These are phyloP conservation scores for Autographa pulchrina DNA, from an alignment of 2,888 invertebrate genomes.

Conservation along the genomic window DNA sequence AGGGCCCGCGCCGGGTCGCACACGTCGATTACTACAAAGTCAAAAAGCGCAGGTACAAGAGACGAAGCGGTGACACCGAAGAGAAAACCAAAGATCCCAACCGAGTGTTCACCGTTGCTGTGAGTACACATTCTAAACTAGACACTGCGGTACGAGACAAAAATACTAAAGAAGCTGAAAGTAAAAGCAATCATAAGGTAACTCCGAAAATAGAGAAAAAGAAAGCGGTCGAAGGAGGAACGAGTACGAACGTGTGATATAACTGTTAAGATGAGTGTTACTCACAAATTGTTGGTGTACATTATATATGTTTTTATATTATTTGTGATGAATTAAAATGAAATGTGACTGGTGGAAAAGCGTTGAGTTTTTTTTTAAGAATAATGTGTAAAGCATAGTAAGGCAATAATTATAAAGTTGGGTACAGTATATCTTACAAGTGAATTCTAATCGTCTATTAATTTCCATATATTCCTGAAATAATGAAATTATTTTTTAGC, in stretches of 20 bases:
- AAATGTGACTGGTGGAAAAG: conserved; percentile 11
- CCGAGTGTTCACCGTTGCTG: conserved; percentile 21
- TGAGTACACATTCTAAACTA: background rate
- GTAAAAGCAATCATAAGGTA: conserved; percentile 3
- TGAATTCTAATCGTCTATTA: background rate
- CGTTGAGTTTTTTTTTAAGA: conserved; percentile 18
- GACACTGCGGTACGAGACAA: background rate
- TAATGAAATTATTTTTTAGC: too few relatives aligned
- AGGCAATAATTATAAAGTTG: too few relatives aligned
- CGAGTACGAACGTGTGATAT: background rate
- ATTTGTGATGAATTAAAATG: conserved; percentile 18
- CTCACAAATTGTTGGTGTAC: conserved; percentile 14
- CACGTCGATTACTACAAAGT: conserved; percentile 43
- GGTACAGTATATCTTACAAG: background rate
- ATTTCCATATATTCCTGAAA: too few relatives aligned
- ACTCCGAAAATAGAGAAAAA: conserved; percentile 18
- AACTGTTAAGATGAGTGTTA: conserved; percentile 7
- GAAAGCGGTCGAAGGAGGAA: background rate
- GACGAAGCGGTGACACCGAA: conserved; percentile 2
- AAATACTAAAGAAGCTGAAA: background rate
- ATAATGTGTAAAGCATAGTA: background rate
- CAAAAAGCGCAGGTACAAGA: conserved; percentile 13
- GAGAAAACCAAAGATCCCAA: background rate
- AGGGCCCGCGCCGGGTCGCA: conserved; percentile 15
- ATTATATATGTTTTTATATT: conserved; percentile 10